Evolutionary conservation across 2,797 vertebrate species (phyloP).

Genomic region (Propithecus deckenii): DNA sequence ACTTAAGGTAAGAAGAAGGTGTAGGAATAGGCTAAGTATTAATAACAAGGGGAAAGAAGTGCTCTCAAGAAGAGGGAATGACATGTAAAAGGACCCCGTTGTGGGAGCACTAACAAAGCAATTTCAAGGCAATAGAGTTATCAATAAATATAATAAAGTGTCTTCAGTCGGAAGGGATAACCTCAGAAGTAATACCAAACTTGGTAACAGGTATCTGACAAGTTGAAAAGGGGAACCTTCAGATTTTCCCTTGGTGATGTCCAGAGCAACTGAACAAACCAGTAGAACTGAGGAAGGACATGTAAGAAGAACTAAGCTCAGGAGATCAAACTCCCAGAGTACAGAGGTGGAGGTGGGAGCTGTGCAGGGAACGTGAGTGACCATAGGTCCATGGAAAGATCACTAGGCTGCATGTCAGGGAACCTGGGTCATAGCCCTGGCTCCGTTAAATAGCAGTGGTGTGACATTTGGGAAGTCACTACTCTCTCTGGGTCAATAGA

Average conservation of each 20-base stretch:
- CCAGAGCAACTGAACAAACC: neutral
- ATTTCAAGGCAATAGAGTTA: neutral
- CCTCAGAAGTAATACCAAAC: neutral
- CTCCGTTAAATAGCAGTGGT: neutral
- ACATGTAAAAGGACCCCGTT: neutral
- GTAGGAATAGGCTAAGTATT: neutral
- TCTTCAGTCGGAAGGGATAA: neutral
- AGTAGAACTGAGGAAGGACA: neutral
- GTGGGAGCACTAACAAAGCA: neutral
- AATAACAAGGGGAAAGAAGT: neutral
- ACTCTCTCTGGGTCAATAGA: neutral
- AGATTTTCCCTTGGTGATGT: neutral
- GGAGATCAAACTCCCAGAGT: neutral
- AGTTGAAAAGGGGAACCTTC: neutral
- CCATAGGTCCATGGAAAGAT: neutral
- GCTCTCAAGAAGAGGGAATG: neutral
- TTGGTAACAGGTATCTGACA: neutral
- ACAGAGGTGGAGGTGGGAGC: neutral
- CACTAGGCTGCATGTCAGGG: neutral
- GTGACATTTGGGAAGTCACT: neutral
- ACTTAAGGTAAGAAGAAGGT: neutral
- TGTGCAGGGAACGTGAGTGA: neutral
- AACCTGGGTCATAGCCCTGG: neutral
- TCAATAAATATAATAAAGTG: neutral
- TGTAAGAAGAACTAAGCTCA: neutral